A percentile compares a stretch with the other conserved stretches of the same genome.
phyloP scores from a whole-genome alignment of 2,797 vertebrate species.

The Mycteria americana region DNA sequence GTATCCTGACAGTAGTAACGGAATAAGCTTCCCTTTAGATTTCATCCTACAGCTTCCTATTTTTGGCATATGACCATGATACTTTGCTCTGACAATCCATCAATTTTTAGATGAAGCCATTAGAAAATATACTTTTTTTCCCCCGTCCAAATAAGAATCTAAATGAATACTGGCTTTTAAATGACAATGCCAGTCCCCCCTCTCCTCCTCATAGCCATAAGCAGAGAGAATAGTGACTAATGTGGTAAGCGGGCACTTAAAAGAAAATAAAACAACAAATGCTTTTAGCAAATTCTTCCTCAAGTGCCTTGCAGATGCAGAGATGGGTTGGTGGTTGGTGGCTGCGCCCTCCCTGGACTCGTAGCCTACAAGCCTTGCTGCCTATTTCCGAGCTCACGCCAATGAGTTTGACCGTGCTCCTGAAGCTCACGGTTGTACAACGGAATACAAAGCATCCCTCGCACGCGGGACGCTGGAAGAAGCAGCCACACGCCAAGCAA shows the following conservation, averaged over 20 bases:
- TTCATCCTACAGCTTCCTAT: neutral
- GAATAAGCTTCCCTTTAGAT: neutral
- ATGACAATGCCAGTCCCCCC: neutral
- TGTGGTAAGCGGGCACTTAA: neutral
- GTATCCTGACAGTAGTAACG: neutral
- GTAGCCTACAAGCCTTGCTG: neutral
- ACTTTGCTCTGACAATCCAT: neutral
- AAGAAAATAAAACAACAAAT: neutral
- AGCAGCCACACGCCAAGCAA: neutral
- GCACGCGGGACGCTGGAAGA: neutral
- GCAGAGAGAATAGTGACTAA: neutral
- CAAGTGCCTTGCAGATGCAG: constrained; percentile 29
- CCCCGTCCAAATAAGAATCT: neutral
- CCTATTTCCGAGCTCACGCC: neutral
- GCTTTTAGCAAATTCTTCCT: neutral
- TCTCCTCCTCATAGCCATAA: neutral
- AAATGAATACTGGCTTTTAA: neutral
- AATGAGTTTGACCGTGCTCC: neutral
- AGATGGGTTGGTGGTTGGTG: neutral
- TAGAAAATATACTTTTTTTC: accelerated
- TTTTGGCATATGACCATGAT: neutral
- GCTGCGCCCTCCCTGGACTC: neutral
- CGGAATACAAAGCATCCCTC: accelerated
- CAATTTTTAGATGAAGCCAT: neutral
- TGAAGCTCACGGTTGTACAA: neutral